A percentile compares a stretch with the other conserved stretches of the same genome.
Evolutionary conservation across 92 coral and sea anemone species (phyloP).

Genomic region (Umimayanthus kanabou): DNA sequence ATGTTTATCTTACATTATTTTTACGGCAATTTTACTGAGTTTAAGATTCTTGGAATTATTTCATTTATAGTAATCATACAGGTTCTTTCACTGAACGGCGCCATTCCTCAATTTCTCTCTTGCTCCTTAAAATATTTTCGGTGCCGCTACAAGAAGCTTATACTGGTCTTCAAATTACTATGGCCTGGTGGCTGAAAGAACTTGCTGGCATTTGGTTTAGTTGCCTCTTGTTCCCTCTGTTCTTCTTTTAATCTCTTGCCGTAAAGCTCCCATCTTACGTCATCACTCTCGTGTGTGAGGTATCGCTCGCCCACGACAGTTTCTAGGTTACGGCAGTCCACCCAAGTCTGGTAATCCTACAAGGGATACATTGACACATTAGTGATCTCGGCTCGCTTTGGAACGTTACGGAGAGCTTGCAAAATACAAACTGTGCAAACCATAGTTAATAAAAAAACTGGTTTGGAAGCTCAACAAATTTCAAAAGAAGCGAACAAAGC

Average conservation of each 20-base stretch:
- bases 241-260: conserved; percentile 83
- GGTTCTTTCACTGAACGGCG: background rate
- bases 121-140: conserved; percentile 2
- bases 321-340: conserved; percentile 92
- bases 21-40: background rate
- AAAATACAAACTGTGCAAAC: too few species aligned
- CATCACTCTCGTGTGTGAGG: conserved; percentile 97
- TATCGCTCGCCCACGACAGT: conserved; percentile 92
- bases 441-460: too few species aligned
- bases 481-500: too few species aligned
- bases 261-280: conserved; percentile 84
- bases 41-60: background rate
- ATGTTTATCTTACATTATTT: background rate
- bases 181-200: conserved; percentile 84
- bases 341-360: conserved; percentile 96
- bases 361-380: background rate
- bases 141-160: conserved; percentile 71
- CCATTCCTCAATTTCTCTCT: background rate
- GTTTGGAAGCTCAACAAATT: too few species aligned
- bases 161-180: conserved; percentile 81
- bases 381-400: too few species aligned
- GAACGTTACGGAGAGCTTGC: too few species aligned
- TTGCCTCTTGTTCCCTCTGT: conserved; percentile 50
- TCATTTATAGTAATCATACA: background rate
- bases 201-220: conserved; percentile 69